phyloP scores from a whole-genome alignment of 2,797 vertebrate genomes.

The Mionectes olivaceus region DNA sequence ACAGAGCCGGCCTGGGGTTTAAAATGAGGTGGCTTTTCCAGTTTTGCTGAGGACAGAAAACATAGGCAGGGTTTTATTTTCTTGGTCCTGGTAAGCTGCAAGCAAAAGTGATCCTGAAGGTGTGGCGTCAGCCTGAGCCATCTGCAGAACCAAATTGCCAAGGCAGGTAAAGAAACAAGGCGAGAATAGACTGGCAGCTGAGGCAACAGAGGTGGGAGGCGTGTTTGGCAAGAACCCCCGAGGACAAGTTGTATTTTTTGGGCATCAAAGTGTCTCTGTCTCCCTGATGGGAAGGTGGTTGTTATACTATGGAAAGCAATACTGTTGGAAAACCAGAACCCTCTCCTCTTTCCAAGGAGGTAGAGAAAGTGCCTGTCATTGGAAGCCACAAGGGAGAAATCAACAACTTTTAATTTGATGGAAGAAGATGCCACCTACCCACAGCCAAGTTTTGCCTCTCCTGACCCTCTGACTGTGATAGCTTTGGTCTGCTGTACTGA shows the following conservation, averaged over 20 bases:
- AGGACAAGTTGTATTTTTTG: not conserved
- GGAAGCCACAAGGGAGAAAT: not conserved
- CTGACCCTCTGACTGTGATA: not conserved
- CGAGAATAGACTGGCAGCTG: not conserved
- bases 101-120: conserved; percentile 1
- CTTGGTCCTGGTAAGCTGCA: not conserved
- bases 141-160: not conserved
- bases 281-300: not conserved
- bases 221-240: not conserved
- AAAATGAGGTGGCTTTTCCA: not conserved
- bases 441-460: not conserved
- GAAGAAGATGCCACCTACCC: not conserved
- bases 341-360: not conserved
- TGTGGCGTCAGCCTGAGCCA: not conserved
- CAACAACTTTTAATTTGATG: not conserved
- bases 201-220: not conserved
- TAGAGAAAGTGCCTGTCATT: not conserved
- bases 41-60: not conserved
- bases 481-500: not conserved
- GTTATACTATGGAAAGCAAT: not conserved
- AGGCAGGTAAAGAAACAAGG: not conserved
- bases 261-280: not conserved
- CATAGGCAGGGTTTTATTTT: not conserved
- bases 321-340: not conserved
- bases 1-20: not conserved